These are phyloP conservation scores for Pseudomugil tenellus DNA, from an alignment of 2,797 vertebrate species.

Conservation along the genomic window DNA sequence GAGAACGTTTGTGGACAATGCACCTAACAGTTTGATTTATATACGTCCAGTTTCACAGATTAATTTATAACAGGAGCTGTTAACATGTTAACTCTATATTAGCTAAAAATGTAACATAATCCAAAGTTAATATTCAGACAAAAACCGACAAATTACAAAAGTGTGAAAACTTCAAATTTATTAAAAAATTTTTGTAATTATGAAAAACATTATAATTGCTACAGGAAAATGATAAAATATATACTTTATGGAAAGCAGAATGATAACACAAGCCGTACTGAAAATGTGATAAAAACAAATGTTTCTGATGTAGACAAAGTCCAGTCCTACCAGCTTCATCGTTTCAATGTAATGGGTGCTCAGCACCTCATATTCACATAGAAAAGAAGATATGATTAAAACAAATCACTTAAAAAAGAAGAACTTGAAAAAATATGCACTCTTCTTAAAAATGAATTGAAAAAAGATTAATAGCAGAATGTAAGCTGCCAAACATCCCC, in stretches of 20 bases:
- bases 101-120: not conserved
- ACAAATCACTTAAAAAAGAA: constrained; percentile 32
- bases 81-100: not conserved
- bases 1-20: not conserved
- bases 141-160: not conserved
- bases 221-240: constrained; percentile 53
- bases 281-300: constrained; percentile 41
- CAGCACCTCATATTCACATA: constrained; percentile 74
- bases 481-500: not conserved
- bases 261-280: constrained; percentile 45
- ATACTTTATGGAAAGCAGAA: constrained; percentile 31
- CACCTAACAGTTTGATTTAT: constrained; percentile 3
- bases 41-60: not conserved
- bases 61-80: not conserved
- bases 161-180: constrained; percentile 48
- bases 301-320: constrained; percentile 57
- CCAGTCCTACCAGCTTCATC: constrained; percentile 44
- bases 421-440: constrained; percentile 5
- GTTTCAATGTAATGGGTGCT: constrained; percentile 68
- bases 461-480: not conserved
- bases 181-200: constrained; percentile 43
- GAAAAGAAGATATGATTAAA: constrained; percentile 43
- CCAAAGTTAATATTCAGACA: not conserved
- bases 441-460: constrained; percentile 14
- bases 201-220: constrained; percentile 52